Evolutionary conservation across 1,140 invertebrate genomes (phyloP).

Genomic region (Kradibia gibbosae): DNA sequence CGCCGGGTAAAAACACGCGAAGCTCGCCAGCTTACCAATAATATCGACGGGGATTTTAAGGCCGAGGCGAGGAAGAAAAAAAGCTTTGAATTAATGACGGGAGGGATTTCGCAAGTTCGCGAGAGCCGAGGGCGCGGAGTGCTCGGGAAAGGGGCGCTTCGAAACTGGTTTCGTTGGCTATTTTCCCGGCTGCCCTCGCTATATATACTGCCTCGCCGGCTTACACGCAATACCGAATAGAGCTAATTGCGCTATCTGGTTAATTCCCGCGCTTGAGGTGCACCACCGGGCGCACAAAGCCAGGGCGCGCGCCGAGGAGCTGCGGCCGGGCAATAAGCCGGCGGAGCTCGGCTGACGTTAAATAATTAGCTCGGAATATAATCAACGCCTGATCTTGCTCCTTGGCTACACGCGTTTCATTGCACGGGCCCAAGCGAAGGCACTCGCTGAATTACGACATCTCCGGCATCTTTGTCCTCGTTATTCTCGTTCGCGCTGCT

Average conservation of each 20-base stretch:
- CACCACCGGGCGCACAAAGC: too few species aligned
- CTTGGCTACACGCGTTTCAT: too few species aligned
- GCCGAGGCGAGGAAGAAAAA: neutral
- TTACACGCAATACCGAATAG: conserved; percentile 16
- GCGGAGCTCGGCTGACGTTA: too few species aligned
- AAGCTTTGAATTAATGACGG: neutral
- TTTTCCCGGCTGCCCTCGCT: neutral
- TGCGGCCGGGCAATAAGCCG: too few species aligned
- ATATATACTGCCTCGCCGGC: too few species aligned
- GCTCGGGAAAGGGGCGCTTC: too few species aligned
- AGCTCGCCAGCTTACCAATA: neutral
- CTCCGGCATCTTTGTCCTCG: neutral
- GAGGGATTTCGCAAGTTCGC: neutral
- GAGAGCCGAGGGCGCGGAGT: neutral
- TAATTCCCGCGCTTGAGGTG: neutral
- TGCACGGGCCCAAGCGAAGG: neutral
- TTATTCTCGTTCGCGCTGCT: too few species aligned
- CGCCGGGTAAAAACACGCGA: neutral
- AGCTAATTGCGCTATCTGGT: conserved; percentile 32
- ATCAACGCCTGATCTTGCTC: neutral
- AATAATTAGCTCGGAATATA: conserved; percentile 12
- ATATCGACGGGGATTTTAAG: neutral
- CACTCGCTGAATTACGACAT: neutral
- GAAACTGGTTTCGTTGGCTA: conserved; percentile 17
- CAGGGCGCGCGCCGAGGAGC: too few species aligned